A percentile compares a stretch with the other conserved stretches of the same genome.
These are phyloP conservation scores for Neosilurus hyrtlii DNA, from an alignment of 2,797 vertebrate genomes.

Conservation along the genomic window DNA sequence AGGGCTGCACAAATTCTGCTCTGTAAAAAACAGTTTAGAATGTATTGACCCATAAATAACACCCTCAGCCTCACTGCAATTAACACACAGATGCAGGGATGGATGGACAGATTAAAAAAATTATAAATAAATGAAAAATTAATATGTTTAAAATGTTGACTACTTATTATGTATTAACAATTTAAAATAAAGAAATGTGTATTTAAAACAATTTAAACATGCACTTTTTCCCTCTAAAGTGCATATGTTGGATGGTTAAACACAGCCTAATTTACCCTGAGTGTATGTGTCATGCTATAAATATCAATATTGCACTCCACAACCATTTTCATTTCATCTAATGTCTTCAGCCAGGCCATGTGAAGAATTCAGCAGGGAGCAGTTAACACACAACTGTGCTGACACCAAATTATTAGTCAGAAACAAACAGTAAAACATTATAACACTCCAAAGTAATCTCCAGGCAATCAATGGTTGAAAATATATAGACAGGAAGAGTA, in stretches of 20 bases:
- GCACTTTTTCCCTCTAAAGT: not conserved
- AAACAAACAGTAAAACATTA: conserved; percentile 28
- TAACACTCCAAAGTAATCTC: conserved; percentile 22
- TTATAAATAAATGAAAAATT: not conserved
- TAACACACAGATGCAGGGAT: not conserved
- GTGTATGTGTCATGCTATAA: conserved; percentile 13
- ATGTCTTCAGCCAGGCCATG: conserved; percentile 29
- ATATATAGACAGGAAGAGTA: no score
- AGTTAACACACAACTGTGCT: conserved; percentile 21
- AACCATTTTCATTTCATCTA: not conserved
- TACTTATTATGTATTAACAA: no score
- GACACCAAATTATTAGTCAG: conserved; percentile 37
- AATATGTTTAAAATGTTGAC: no score
- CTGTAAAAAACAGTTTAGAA: not conserved
- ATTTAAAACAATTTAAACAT: not conserved
- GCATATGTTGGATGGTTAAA: not conserved
- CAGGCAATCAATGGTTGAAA: not conserved
- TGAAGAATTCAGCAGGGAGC: conserved; percentile 28
- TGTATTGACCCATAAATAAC: not conserved
- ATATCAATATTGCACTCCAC: conserved; percentile 18
- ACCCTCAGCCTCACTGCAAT: not conserved
- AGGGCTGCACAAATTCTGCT: not conserved
- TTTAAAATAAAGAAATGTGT: not conserved
- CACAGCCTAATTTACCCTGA: conserved; percentile 5
- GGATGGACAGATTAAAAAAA: not conserved